phyloP scores from a whole-genome alignment of 92 coral and sea anemone genomes.

The Ricordea florida region DNA sequence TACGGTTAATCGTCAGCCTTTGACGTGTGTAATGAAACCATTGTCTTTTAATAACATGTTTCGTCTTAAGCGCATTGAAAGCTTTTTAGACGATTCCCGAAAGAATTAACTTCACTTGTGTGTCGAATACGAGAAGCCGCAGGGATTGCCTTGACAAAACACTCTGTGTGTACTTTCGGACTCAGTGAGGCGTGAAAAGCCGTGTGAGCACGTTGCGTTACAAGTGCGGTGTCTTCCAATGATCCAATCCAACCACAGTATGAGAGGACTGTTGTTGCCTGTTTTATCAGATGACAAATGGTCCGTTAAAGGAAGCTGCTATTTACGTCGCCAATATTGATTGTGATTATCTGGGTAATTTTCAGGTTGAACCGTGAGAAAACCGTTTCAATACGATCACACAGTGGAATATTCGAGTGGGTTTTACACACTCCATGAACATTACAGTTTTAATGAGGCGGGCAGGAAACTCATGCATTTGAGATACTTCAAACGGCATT shows the following conservation, averaged over 20 bases:
- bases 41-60: slow-evolving; percentile 2
- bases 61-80: background rate
- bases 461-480: slow-evolving; percentile 72
- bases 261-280: no score
- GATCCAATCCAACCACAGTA: no score
- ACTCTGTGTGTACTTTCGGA: slow-evolving; percentile 17
- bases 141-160: slow-evolving; percentile 4
- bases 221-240: background rate
- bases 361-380: slow-evolving; percentile 49
- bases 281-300: slow-evolving; percentile 25
- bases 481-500: slow-evolving; percentile 59
- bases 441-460: slow-evolving; percentile 38
- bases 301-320: slow-evolving; percentile 17
- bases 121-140: slow-evolving; percentile 5
- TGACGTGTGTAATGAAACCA: background rate
- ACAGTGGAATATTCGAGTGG: slow-evolving; percentile 32
- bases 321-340: slow-evolving; percentile 14
- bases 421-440: slow-evolving; percentile 37
- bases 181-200: slow-evolving; percentile 45
- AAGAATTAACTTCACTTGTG: background rate
- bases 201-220: background rate
- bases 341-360: slow-evolving; percentile 2
- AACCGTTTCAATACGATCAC: background rate
- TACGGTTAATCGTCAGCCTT: background rate
- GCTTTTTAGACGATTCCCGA: background rate